Percentiles rank a stretch among this genome's conserved stretches.
Conservation (phyloP, 2,888 invertebrate genomes). For the Melieria omissa region DNA sequence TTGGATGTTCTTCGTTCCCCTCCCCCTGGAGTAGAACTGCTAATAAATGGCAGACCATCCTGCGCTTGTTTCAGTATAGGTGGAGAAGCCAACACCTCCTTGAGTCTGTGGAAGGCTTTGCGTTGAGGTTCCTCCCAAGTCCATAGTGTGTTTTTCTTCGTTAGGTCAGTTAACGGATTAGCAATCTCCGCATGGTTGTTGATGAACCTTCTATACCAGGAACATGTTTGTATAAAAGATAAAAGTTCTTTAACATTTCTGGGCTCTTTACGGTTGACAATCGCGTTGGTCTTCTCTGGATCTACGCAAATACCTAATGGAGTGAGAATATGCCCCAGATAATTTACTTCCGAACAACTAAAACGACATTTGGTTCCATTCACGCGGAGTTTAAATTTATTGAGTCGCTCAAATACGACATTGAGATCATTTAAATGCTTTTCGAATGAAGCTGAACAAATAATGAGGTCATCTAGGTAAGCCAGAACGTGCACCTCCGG, state of each 20-base stretch:
- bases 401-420: too few species aligned
- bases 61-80: slow-evolving; percentile 48
- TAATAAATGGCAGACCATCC: slow-evolving; percentile 46
- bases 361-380: slow-evolving; percentile 7
- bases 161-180: slow-evolving; percentile 51
- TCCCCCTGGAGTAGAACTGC: too few species aligned
- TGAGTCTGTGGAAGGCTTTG: slow-evolving; percentile 45
- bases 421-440: too few species aligned
- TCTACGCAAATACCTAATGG: slow-evolving; percentile 6
- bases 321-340: slow-evolving; percentile 10
- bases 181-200: slow-evolving; percentile 43
- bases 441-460: too few species aligned
- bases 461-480: too few species aligned
- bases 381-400: slow-evolving; percentile 11
- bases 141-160: slow-evolving; percentile 47
- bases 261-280: not conserved
- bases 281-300: slow-evolving; percentile 14
- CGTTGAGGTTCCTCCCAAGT: slow-evolving; percentile 24
- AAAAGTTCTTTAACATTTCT: slow-evolving; percentile 9
- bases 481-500: too few species aligned
- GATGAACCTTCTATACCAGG: slow-evolving; percentile 52
- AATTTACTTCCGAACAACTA: slow-evolving; percentile 6
- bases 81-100: slow-evolving; percentile 35
- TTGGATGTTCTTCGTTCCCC: too few species aligned
- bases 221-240: slow-evolving; percentile 49